Base-by-base conservation (phyloP, 2,797 vertebrate genomes). In the Falco berigora region DNA sequence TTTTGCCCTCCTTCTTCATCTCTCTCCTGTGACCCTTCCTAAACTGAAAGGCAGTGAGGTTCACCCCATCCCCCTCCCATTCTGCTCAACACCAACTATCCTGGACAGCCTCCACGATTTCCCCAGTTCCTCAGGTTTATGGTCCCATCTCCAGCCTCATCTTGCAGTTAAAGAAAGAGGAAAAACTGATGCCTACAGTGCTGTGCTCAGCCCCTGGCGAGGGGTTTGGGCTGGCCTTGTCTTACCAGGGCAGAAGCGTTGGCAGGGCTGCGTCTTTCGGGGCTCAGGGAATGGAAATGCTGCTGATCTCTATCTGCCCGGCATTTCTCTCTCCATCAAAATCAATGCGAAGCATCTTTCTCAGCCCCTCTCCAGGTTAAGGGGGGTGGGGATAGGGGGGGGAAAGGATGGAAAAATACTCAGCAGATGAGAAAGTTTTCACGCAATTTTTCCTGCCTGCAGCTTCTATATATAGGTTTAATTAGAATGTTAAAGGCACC, bases 401-500 rank as follows among this genome's bases (percentile, higher is more conserved):
- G 23, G 11, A 16, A 66, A 80, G 74, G 61, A 95, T 96, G 96
- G 96, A 97, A 97, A 97, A 97, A 85, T 96, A 96, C 96, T 85
- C 92, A 58, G 77, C 61, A 68, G 64, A 86, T 28, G 86, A 96
- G 74, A 93, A 95, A 94, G 32, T 95, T 95, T 68, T 95, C 67
- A 73, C 10, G 58, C 71, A 10, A 40, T 82, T 95, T 95, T 76
- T 85, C 63, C 92, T 94, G 88, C 71, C 88, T 77, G 90, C 63
- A 79, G 90, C 74, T 96, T 91, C 96, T 96, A 97, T 96, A 97
- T 96, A 96, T 96, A 97, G 96, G 93, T 89, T 96, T 95, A 97
- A 97, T 97, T 96, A 97, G 95, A 92, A 88, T 88, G 91, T 75
- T 91, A 95, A 93, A 95, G 80, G 83, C 84, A 76, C 80, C 77